Evolutionary conservation across 2,888 invertebrate genomes (phyloP), one percentile per base, ranked within the genome.

Genomic region (Mythimna impura): DNA sequence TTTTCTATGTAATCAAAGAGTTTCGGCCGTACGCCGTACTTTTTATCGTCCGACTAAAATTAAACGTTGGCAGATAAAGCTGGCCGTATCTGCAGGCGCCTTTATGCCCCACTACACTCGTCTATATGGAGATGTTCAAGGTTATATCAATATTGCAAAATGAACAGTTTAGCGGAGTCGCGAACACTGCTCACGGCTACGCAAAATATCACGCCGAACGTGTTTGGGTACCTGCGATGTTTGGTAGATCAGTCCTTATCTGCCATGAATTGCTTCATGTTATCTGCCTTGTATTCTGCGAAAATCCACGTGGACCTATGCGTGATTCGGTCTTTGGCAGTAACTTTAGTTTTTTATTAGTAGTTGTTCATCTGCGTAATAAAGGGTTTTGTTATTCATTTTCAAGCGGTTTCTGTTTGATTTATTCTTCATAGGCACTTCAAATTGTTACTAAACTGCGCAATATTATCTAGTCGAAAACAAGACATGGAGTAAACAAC

Each of bases 81-180:
- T 54, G 47, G 69, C 72, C 57, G 73, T 77, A 76, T 78, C 69
- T 78, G 68, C 71, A 81, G 74, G 67, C 71, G 83, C 81, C 73
- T 79, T 77, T 69, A 76, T 83, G 79, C 80, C 74, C 78, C 78
- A 80, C 79, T 85, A 77, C 73, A 76, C 77, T 66, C 72, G 81
- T 80, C 82, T 86, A 80, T 83, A 85, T 83, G 74, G 77, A 86
- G 84, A 82, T 84, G 76, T 81, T 86, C 92, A 93, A 93, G 93
- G 93, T 88, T 87, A 86, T 88, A 92, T 90, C 89, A 90, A 93
- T 92, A 91, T 88, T 85, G 88, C 89, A 78, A 87, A 87, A 86
- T 85, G 66, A 85, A 84, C 85, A 84, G 80, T 86, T 88, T 88
- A 88, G 87, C 82, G 76, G 80, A 89, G 85, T 89, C 86, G 84